Evolutionary conservation across 2,888 invertebrate genomes (phyloP).

Genomic region (Seira ritae): DNA sequence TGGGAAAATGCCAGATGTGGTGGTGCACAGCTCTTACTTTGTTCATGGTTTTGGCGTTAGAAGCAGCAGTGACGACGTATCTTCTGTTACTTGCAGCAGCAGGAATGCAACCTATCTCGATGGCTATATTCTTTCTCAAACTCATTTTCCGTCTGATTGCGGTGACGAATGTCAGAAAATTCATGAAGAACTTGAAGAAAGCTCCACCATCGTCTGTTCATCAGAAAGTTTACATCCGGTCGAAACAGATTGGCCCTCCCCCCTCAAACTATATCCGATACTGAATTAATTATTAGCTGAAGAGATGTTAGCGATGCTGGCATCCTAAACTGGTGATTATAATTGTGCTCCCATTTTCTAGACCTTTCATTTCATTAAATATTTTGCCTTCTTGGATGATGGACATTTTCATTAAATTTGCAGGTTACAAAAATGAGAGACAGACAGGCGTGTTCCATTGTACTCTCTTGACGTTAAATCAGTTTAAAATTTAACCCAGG

Average conservation of each 20-base stretch:
- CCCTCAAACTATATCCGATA: constrained; percentile 69
- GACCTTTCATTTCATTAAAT: not conserved
- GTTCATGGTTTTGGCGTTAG: constrained; percentile 63
- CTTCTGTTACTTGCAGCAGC: constrained; percentile 45
- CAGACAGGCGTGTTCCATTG: no score
- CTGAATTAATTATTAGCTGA: constrained; percentile 20
- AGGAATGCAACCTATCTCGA: constrained; percentile 68
- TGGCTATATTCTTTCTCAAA: constrained; percentile 68
- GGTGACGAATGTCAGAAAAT: constrained; percentile 65
- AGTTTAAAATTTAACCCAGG: no score
- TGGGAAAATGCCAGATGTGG: constrained; percentile 71
- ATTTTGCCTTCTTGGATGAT: no score
- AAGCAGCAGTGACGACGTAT: constrained; percentile 60
- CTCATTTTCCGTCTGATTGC: constrained; percentile 66
- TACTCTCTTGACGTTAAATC: no score
- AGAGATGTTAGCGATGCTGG: not conserved
- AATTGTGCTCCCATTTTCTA: not conserved
- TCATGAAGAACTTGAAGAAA: constrained; percentile 69
- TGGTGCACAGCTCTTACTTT: constrained; percentile 66
- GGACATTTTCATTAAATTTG: no score
- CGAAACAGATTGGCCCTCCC: constrained; percentile 68
- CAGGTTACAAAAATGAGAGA: no score
- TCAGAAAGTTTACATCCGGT: constrained; percentile 67
- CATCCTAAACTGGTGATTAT: not conserved
- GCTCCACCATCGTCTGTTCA: constrained; percentile 69